Evolutionary conservation across 1,140 invertebrate genomes (phyloP), one percentile per base, ranked within the genome.

Genomic region (Bactericera cockerelli): DNA sequence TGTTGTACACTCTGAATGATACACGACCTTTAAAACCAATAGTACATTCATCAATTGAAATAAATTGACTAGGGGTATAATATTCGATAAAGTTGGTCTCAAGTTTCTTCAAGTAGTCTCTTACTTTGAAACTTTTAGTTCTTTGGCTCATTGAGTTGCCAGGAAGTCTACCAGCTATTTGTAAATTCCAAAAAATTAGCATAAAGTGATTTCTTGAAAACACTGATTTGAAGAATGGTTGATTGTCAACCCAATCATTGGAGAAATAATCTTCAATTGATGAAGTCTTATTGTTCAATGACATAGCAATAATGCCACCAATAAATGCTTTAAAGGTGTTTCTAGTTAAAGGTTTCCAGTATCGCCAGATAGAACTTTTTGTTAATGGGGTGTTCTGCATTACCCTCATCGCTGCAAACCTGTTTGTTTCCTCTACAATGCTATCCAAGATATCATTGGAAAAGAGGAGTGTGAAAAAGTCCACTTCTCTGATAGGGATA

Each of bases 221-320:
- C 10, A 33, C 14, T 3, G 28, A n/a, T 26, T 60, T 56, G 26
- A 60, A 60, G 28, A 56, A 60, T 21, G 21, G 55, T 28, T 58
- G n/a, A n/a, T 57, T 14, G n/a, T 60, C 55, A 21, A 42, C 4
- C 26, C 24, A 60, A 25, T 60, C 16, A 26, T n/a, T 56, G 4
- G 53, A 33, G 21, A 60, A 60, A 22, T 60, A 60, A 21, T 60
- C 59, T 24, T 60, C 53, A 25, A 60, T 10, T 26, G 19, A 21
- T 10, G 54, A 19, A n/a, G n/a, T n/a, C 49, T 60, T 56, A 36
- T 10, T 10, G 33, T 36, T 16, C 33, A 36, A 36, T 10, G 33
- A 36, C 33, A 36, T 36, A 36, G 10, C 16, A 36, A 36, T 36
- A 11, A 36, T n/a, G 16, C 10, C 33, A 36, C 33, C 33, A 36